Conservation (phyloP, 2,888 invertebrate species). For the Subacronicta megacephala region DNA sequence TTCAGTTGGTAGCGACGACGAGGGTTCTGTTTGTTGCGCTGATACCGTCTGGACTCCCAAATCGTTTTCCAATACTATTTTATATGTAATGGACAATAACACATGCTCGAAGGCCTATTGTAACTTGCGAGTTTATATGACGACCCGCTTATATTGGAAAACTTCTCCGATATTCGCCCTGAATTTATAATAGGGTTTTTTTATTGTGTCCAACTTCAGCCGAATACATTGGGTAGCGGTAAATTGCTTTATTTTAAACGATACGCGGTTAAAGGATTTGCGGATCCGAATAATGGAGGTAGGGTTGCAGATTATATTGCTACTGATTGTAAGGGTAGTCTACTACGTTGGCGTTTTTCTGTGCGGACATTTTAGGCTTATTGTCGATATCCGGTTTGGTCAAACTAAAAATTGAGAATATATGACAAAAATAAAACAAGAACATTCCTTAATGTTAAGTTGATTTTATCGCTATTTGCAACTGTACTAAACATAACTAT, state of each 20-base stretch:
- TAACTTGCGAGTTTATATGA: conserved; percentile 59
- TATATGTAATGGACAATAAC: conserved; percentile 84
- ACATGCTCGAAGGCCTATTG: conserved; percentile 70
- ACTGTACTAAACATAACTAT: too few relatives aligned
- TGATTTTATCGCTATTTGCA: too few relatives aligned
- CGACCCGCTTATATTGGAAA: conserved; percentile 55
- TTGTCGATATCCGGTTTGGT: conserved; percentile 10
- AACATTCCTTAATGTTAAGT: too few relatives aligned
- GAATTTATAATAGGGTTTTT: conserved; percentile 50
- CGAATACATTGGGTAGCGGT: conserved; percentile 20
- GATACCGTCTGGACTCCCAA: conserved; percentile 72
- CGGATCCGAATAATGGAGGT: conserved; percentile 38
- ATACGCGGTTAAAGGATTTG: conserved; percentile 35
- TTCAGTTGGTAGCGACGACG: conserved; percentile 67
- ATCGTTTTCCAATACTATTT: conserved; percentile 86
- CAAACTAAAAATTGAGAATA: conserved; percentile 1
- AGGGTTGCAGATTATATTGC: conserved; percentile 34
- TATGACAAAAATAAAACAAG: not conserved
- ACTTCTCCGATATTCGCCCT: conserved; percentile 40
- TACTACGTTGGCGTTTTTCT: conserved; percentile 16
- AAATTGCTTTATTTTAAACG: conserved; percentile 50
- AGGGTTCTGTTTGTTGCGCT: conserved; percentile 60
- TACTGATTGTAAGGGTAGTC: conserved; percentile 32
- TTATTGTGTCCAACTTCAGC: conserved; percentile 18
- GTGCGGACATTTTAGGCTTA: conserved; percentile 6